These are phyloP conservation scores for Caenorhabditis elegans DNA, from an alignment of 1,140 invertebrate genomes.

Conservation along the genomic window WBcel235 BX284603.4:4902501-4903000, in stretches of 20 bases:
- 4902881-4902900: constrained; percentile 19
- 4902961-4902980: neutral
- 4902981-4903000: neutral
- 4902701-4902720: constrained; percentile 10
- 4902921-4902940: constrained; percentile 1
- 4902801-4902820: neutral
- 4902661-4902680: constrained; percentile 12
- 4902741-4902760: neutral
- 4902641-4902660: neutral
- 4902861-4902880: neutral
- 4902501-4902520: constrained; percentile 10
- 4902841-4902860: neutral
- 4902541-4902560: constrained; percentile 38
- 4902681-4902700: neutral
- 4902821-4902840: neutral
- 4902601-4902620: constrained; percentile 43
- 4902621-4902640: constrained; percentile 15
- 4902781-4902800: constrained; percentile 9
- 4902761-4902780: neutral
- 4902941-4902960: neutral
- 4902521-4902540: constrained; percentile 27
- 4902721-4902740: constrained; percentile 16
- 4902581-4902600: constrained; percentile 46
- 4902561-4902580: constrained; percentile 43
- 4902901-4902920: constrained; percentile 8